Base-by-base conservation (phyloP, 2,888 invertebrate genomes). In the Leptothorax acervorum region DNA sequence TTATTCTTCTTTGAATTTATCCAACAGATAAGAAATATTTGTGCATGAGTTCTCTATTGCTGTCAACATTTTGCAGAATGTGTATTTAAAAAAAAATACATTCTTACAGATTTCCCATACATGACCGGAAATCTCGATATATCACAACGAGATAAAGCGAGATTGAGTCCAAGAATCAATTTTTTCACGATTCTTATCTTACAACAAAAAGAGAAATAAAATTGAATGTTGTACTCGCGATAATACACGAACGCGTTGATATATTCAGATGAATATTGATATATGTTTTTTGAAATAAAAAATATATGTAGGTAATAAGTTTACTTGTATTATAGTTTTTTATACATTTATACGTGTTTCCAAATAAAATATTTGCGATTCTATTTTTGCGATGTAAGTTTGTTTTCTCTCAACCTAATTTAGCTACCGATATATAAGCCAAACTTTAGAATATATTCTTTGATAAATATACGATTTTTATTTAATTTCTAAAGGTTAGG, bases 351-450 rank as follows among this genome's bases (percentile, higher is more conserved):
- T 31, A 48, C 39, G 78, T 12, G 60, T 88, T 86, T 84, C 81
- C 23, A 18, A 88, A 88, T 88, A 88, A 88, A 88, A 85, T n/a
- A 82, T 70, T 71, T 87, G 9, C 48, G 35, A 45, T 45, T 45
- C 5, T 79, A 66, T 12, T 28, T 18, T 42, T 55, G 1, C 0
- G 12, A 4, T 18, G 2, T n/a, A 65, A 63, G 9, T 45, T 18
- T 68, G 11, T 45, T 35, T 48, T 6, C 12, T 60, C 18, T 4
- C 3, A 35, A 45, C 3, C 23, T 39, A 23, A 9, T 28, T 42
- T 73, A 18, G 15, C 4, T 51, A 39, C 1, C 0, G 12, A 66
- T n/a, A 12, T 31, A 28, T 31, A 23, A 28, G 39, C 9, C n/a
- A 42, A 23, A 15, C 5, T 35, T 53, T 15, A 31, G 5, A 35